Evolutionary conservation across 2,797 vertebrate species (phyloP).

Genomic region (Fistularia commersonii): DNA sequence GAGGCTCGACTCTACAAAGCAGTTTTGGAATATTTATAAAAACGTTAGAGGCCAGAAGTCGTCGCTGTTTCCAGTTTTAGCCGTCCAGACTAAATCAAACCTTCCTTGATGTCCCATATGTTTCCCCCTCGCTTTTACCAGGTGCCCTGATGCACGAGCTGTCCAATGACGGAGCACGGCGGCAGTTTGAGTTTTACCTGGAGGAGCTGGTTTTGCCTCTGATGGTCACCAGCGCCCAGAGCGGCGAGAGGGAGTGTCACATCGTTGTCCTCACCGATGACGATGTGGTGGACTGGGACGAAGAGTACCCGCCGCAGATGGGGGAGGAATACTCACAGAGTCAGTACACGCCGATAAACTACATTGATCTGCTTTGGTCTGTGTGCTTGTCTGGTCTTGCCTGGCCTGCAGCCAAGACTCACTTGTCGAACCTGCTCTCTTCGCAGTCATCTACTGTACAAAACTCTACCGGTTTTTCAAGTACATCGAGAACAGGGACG

Average conservation of each 20-base stretch:
- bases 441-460: constrained; percentile 97
- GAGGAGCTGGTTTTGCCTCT: constrained; percentile 98
- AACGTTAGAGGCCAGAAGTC: no score
- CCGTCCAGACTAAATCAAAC: background rate
- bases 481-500: constrained; percentile 98
- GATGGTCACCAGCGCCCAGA: constrained; percentile 96
- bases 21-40: no score
- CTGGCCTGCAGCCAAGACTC: background rate
- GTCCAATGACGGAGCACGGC: constrained; percentile 94
- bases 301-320: constrained; percentile 98
- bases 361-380: background rate
- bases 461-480: constrained; percentile 99
- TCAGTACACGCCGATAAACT: constrained; percentile 59
- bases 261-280: constrained; percentile 98
- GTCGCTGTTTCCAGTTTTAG: background rate
- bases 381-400: no score
- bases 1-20: no score
- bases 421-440: constrained; percentile 17
- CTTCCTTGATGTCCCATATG: background rate
- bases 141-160: constrained; percentile 99
- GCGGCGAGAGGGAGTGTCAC: constrained; percentile 95
- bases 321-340: constrained; percentile 99
- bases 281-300: constrained; percentile 98
- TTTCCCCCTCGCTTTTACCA: constrained; percentile 38
- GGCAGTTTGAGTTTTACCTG: constrained; percentile 95